phyloP scores from a whole-genome alignment of 1,140 invertebrate species.

The Dermatophagoides farinae region DNA sequence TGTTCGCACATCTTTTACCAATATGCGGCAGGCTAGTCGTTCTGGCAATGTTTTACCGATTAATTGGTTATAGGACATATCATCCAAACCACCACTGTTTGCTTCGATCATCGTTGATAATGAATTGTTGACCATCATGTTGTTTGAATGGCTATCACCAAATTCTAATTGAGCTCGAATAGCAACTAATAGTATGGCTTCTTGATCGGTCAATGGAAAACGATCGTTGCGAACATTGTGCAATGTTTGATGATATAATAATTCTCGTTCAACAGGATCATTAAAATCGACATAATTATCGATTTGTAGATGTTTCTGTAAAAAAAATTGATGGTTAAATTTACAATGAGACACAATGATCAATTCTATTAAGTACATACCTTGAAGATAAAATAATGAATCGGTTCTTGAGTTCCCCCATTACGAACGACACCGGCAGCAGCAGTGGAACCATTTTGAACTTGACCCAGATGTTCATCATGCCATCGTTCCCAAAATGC shows the following conservation, averaged over 20 bases:
- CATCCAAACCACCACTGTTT: neutral
- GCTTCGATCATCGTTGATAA: neutral
- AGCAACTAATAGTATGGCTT: constrained; percentile 82
- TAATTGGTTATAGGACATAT: constrained; percentile 33
- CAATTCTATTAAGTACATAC: constrained; percentile 19
- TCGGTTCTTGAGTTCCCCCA: constrained; percentile 3
- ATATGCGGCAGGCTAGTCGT: constrained; percentile 47
- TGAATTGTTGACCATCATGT: constrained; percentile 17
- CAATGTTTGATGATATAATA: constrained; percentile 84
- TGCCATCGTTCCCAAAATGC: constrained; percentile 72
- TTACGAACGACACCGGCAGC: neutral
- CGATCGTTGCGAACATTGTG: constrained; percentile 69
- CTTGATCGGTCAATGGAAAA: constrained; percentile 71
- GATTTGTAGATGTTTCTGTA: constrained; percentile 81
- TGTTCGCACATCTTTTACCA: constrained; percentile 53
- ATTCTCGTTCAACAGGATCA: constrained; percentile 78
- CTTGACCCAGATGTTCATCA: constrained; percentile 16
- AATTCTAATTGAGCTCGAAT: constrained; percentile 78
- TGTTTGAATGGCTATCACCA: constrained; percentile 43
- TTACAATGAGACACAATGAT: constrained; percentile 12
- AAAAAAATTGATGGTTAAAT: constrained; percentile 34
- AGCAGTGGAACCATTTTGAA: too few species aligned
- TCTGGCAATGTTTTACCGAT: constrained; percentile 58
- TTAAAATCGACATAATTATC: constrained; percentile 59
- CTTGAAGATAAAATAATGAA: constrained; percentile 29